Percentiles rank a stretch among this genome's conserved stretches.
These are phyloP conservation scores for Alitta virens DNA, from an alignment of 2,888 invertebrate species.

Conservation along the genomic window DNA sequence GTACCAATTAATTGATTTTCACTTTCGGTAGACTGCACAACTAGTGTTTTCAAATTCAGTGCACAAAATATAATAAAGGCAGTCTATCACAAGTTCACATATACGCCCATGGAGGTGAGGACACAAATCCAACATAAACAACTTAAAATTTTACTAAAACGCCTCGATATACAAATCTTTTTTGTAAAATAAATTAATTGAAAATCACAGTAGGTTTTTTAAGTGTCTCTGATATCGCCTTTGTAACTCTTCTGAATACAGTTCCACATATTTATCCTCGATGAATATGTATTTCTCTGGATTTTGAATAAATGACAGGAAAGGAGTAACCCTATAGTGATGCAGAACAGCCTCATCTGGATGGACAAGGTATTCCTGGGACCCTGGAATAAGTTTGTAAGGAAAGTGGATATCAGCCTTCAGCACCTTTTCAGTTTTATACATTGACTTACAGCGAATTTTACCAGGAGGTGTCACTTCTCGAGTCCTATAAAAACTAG, in stretches of 20 bases:
- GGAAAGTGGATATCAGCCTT: constrained; percentile 26
- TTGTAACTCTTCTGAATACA: constrained; percentile 4
- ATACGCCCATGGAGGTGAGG: too few species aligned
- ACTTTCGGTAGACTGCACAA: too few species aligned
- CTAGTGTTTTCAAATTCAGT: too few species aligned
- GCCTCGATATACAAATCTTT: too few species aligned
- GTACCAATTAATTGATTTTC: too few species aligned
- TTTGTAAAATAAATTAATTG: too few species aligned
- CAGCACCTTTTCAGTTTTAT: constrained; percentile 14
- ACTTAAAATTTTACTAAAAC: too few species aligned
- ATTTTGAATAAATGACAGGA: constrained; percentile 20
- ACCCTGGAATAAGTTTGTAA: constrained; percentile 15
- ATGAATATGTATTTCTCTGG: constrained; percentile 17
- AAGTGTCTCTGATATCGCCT: background rate
- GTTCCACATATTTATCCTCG: constrained; percentile 22
- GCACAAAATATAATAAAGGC: too few species aligned
- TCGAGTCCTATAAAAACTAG: constrained; percentile 22
- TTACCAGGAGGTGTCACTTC: constrained; percentile 24
- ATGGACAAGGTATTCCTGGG: constrained; percentile 19
- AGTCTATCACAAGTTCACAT: too few species aligned
- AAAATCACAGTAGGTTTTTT: too few species aligned
- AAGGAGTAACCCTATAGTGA: constrained; percentile 23
- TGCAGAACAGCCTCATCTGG: constrained; percentile 25
- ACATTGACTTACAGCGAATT: constrained; percentile 29
- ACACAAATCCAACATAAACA: too few species aligned